Percentiles rank a stretch among this genome's conserved stretches.
These are phyloP conservation scores for Nephila pilipes DNA, from an alignment of 1,140 invertebrate species.

Conservation along the genomic window DNA sequence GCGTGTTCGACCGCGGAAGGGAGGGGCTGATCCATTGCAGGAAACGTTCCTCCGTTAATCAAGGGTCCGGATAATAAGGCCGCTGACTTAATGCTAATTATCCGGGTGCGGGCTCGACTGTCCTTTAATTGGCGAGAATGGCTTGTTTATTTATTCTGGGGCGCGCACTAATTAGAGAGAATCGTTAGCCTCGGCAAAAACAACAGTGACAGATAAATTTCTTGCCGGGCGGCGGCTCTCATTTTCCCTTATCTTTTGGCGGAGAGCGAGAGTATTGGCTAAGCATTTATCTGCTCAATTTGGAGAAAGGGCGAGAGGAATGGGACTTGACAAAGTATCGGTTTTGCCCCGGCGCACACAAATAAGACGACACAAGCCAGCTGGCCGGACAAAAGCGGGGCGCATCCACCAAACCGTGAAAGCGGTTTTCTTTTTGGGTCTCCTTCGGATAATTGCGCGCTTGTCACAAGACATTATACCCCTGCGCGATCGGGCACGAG, in stretches of 20 bases:
- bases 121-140: slow-evolving; percentile 35
- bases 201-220: slow-evolving; percentile 50
- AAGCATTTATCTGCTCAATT: slow-evolving; percentile 48
- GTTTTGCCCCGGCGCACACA: background rate
- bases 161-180: background rate
- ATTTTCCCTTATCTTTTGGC: background rate
- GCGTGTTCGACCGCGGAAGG: background rate
- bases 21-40: background rate
- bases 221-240: background rate
- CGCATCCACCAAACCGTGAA: background rate
- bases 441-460: background rate
- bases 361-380: background rate
- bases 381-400: background rate
- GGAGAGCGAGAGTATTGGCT: background rate
- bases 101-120: background rate
- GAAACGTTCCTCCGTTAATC: slow-evolving; percentile 30
- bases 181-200: slow-evolving; percentile 1
- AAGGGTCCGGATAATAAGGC: slow-evolving; percentile 26
- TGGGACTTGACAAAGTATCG: slow-evolving; percentile 16
- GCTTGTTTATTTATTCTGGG: slow-evolving; percentile 25
- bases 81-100: slow-evolving; percentile 35
- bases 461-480: slow-evolving; percentile 39
- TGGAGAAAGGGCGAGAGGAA: background rate
- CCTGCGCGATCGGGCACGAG: background rate
- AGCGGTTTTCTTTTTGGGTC: background rate